Percentiles rank a stretch among this genome's conserved stretches.
phyloP scores from a whole-genome alignment of 2,888 invertebrate genomes.

The Oeneis ivallda region DNA sequence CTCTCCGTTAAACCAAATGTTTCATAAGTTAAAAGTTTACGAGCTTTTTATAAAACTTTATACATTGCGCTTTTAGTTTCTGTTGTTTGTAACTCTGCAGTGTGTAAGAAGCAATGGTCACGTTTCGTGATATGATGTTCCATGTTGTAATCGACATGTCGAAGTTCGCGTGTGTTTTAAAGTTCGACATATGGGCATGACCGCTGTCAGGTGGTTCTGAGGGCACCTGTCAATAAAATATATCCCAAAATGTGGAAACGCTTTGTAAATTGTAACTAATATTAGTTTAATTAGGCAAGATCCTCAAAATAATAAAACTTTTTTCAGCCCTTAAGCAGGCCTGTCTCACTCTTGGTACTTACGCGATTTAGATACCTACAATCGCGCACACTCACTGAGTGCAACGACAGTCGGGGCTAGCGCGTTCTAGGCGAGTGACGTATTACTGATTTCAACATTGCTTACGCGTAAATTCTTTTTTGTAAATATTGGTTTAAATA shows the following conservation, averaged over 20 bases:
- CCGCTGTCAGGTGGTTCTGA: conserved; percentile 71
- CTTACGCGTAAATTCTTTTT: too few relatives aligned
- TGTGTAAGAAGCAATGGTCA: conserved; percentile 8
- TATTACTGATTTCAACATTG: too few relatives aligned
- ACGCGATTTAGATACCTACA: too few relatives aligned
- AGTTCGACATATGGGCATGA: conserved; percentile 70
- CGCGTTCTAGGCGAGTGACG: too few relatives aligned
- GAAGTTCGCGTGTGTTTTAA: conserved; percentile 58
- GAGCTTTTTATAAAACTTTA: background rate
- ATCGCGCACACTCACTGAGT: too few relatives aligned
- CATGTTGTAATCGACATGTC: conserved; percentile 15
- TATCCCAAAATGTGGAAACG: conserved; percentile 17
- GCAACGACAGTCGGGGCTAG: too few relatives aligned
- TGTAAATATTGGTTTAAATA: too few relatives aligned
- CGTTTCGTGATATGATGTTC: background rate
- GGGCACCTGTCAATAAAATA: conserved; percentile 60
- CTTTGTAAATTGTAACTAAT: conserved; percentile 1
- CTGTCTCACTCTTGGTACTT: too few relatives aligned
- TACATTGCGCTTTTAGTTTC: conserved; percentile 13
- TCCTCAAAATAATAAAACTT: background rate
- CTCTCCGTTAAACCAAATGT: conserved; percentile 35
- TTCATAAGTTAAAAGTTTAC: conserved; percentile 7
- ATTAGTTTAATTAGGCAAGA: conserved; percentile 2
- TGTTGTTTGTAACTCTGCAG: background rate
- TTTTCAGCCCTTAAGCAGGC: too few relatives aligned